Evolutionary conservation across 2,888 invertebrate genomes (phyloP).

Genomic region (Pollenia griseotomentosa): DNA sequence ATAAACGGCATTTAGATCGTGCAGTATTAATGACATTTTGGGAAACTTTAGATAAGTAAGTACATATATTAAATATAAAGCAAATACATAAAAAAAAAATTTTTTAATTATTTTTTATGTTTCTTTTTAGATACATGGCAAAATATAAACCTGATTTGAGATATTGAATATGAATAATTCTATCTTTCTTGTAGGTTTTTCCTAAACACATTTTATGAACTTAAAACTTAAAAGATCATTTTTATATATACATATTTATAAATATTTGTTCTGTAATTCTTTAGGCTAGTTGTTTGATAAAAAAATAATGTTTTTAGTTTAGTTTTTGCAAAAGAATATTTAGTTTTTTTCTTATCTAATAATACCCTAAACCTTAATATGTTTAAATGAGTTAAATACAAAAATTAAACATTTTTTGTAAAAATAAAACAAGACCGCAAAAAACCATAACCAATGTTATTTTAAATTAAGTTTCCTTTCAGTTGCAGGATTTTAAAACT

Average conservation of each 20-base stretch:
- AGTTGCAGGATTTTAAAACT: no score
- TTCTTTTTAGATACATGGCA: constrained; percentile 82
- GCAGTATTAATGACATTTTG: constrained; percentile 98
- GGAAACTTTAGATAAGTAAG: constrained; percentile 97
- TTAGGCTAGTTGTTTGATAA: constrained; percentile 62
- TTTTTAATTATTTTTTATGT: constrained; percentile 64
- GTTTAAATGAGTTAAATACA: constrained; percentile 21
- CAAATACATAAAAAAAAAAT: not conserved
- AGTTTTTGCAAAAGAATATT: constrained; percentile 44
- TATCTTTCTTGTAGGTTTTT: constrained; percentile 34
- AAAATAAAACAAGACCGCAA: not conserved
- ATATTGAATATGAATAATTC: constrained; percentile 77
- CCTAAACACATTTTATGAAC: constrained; percentile 31
- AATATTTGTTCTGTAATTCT: constrained; percentile 60
- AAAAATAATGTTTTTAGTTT: constrained; percentile 25
- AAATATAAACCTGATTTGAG: constrained; percentile 83
- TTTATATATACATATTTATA: constrained; percentile 50
- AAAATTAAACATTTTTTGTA: not conserved
- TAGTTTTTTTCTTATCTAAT: not conserved
- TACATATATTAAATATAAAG: constrained; percentile 73
- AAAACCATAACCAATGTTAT: not conserved
- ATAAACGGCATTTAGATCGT: constrained; percentile 97
- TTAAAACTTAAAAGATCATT: constrained; percentile 48
- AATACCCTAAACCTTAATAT: constrained; percentile 16
- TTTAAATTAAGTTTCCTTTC: no score